These are phyloP conservation scores for Hippocampus barbouri DNA, from an alignment of 2,113 vertebrate species.

Conservation along the genomic window DNA sequence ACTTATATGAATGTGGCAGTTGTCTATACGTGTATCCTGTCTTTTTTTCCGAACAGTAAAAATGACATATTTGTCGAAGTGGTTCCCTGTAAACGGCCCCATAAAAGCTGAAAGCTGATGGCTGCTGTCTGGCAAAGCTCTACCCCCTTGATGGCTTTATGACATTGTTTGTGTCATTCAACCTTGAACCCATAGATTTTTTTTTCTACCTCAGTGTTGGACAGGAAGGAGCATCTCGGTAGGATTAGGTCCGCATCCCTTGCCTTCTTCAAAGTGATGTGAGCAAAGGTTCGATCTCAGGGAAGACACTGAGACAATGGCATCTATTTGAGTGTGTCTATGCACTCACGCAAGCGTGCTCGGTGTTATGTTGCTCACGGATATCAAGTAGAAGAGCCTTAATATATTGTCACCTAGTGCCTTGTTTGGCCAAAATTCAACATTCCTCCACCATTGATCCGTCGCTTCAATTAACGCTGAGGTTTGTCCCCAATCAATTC, in stretches of 20 bases:
- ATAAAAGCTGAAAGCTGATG: no score
- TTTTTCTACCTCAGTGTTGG: constrained; percentile 29
- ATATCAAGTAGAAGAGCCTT: constrained; percentile 14
- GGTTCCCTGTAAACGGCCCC: no score
- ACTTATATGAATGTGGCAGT: no score
- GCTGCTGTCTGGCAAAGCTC: constrained; percentile 30
- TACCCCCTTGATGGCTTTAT: constrained; percentile 16
- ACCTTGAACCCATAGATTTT: constrained; percentile 21
- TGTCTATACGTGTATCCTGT: no score
- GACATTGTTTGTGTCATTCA: constrained; percentile 55
- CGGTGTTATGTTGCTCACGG: constrained; percentile 23
- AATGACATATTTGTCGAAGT: no score
- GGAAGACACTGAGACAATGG: constrained; percentile 31
- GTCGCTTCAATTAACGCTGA: constrained; percentile 60
- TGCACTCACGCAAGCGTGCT: constrained; percentile 20
- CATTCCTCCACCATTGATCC: constrained; percentile 56
- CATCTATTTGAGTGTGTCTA: constrained; percentile 49
- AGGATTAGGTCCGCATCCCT: constrained; percentile 48
- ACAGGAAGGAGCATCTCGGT: constrained; percentile 38
- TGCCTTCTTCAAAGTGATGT: constrained; percentile 14
- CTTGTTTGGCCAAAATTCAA: constrained; percentile 47
- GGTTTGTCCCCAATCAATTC: constrained; percentile 65
- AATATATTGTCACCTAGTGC: constrained; percentile 9
- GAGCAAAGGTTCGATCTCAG: constrained; percentile 35
- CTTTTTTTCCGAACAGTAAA: no score